Percentiles rank a stretch among this genome's conserved stretches.
phyloP scores from a whole-genome alignment of 2,888 invertebrate species.

The Acrobasis repandana region DNA sequence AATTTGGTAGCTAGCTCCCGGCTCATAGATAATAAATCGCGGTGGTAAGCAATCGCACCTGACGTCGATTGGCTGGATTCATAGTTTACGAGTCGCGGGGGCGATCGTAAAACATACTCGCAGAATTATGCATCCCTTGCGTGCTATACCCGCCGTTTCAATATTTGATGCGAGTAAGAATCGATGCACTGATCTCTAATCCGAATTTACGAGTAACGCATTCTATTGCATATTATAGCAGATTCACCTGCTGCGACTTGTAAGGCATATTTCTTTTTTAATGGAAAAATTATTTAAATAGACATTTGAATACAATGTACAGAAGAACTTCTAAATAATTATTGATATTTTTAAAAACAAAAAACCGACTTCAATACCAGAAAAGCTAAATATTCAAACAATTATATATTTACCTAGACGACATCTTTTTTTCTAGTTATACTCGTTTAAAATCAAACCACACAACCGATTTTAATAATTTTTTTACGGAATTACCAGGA shows the following conservation, averaged over 20 bases:
- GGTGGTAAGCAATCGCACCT: constrained; percentile 68
- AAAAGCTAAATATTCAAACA: too few species aligned
- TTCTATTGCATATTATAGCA: not conserved
- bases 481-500: too few species aligned
- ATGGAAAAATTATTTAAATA: too few species aligned
- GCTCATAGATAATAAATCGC: constrained; percentile 65
- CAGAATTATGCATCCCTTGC: constrained; percentile 65
- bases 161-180: constrained; percentile 74
- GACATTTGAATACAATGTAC: too few species aligned
- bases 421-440: too few species aligned
- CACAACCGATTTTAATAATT: too few species aligned
- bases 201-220: constrained; percentile 51
- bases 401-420: too few species aligned
- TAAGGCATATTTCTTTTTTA: not conserved
- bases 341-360: too few species aligned
- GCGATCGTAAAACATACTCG: constrained; percentile 58
- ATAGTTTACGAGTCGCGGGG: constrained; percentile 69
- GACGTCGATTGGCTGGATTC: constrained; percentile 73
- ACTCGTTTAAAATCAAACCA: too few species aligned
- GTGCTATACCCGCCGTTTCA: constrained; percentile 55
- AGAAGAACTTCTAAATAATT: too few species aligned
- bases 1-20: not conserved
- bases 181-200: constrained; percentile 63
- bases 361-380: too few species aligned
- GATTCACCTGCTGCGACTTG: not conserved